Evolutionary conservation across 2,113 vertebrate species (phyloP).

Genomic region (Benitochromis conjunctus): DNA sequence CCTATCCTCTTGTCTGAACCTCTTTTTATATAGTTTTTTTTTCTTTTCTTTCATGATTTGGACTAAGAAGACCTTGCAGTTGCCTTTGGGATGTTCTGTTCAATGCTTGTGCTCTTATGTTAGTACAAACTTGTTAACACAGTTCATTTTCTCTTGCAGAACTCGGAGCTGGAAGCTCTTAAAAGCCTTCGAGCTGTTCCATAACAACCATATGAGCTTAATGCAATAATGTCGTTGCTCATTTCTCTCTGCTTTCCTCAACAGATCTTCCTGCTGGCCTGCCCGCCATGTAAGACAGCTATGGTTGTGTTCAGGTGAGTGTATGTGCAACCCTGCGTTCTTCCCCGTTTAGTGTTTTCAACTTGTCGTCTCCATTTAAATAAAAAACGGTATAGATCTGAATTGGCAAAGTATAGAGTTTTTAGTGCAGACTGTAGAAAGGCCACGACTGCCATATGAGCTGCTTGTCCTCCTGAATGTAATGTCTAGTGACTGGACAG

Average conservation of each 20-base stretch:
- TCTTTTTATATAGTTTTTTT: not conserved
- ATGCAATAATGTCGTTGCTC: not conserved
- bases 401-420: not conserved
- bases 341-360: not conserved
- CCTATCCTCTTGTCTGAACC: not conserved
- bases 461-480: not conserved
- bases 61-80: not conserved
- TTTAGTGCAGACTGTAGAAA: not conserved
- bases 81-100: not conserved
- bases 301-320: conserved; percentile 91
- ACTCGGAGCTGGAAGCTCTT: not conserved
- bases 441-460: not conserved
- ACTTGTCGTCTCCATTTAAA: not conserved
- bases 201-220: not conserved
- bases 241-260: conserved; percentile 48
- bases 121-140: conserved; percentile 2
- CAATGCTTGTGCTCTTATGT: not conserved
- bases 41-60: not conserved
- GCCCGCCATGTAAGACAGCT: conserved; percentile 85
- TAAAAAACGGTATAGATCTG: not conserved
- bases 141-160: conserved; percentile 7
- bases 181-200: not conserved
- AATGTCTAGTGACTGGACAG: not conserved
- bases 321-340: not conserved
- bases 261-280: conserved; percentile 96